phyloP scores from a whole-genome alignment of 2,888 invertebrate genomes.

The Agrotis exclamationis region DNA sequence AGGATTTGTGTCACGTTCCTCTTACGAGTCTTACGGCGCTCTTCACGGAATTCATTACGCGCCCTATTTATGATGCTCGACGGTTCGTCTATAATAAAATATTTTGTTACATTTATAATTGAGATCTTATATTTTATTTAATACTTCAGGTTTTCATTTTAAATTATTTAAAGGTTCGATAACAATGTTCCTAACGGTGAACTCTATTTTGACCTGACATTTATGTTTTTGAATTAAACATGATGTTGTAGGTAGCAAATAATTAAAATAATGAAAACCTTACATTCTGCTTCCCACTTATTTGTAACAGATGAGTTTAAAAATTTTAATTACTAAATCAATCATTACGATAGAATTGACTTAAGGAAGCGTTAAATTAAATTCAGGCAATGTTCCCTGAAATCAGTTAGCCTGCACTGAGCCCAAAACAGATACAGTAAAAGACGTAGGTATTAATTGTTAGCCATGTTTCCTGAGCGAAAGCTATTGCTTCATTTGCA shows the following conservation, averaged over 20 bases:
- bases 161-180: background rate
- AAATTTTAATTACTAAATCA: background rate
- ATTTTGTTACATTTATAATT: constrained; percentile 72
- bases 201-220: constrained; percentile 1
- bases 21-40: constrained; percentile 70
- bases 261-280: background rate
- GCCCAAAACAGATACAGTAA: constrained; percentile 32
- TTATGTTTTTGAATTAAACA: constrained; percentile 14
- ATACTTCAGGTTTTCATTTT: constrained; percentile 29
- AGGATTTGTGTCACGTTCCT: constrained; percentile 82
- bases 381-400: background rate
- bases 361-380: constrained; percentile 5
- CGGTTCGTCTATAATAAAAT: constrained; percentile 67
- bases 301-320: background rate
- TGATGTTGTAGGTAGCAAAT: background rate
- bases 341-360: background rate
- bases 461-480: constrained; percentile 62
- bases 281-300: background rate
- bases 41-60: constrained; percentile 80
- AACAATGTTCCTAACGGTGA: background rate
- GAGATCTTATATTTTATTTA: constrained; percentile 56
- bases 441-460: constrained; percentile 50
- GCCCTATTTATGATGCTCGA: constrained; percentile 72
- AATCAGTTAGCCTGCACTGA: constrained; percentile 8
- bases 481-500: constrained; percentile 79